Evolutionary conservation across 2,888 invertebrate genomes (phyloP), one percentile per base, ranked within the genome.

Genomic region (Aphodius granarius): DNA sequence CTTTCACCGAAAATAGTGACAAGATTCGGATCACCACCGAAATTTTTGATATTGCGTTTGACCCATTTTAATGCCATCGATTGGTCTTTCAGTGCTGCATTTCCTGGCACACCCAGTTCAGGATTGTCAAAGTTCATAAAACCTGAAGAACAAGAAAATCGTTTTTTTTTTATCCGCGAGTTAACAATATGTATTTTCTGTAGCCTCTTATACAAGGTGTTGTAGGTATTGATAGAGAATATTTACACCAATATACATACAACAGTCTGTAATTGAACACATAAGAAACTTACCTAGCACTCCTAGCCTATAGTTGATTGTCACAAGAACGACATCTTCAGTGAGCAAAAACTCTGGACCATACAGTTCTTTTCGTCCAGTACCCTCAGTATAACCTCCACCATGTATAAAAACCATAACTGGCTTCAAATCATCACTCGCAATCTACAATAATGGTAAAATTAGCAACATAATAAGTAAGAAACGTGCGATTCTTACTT

Each of bases 251-350:
- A n/a, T n/a, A n/a, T n/a, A n/a, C n/a, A n/a, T n/a, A n/a, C n/a
- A n/a, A n/a, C n/a, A n/a, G n/a, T 20, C 21, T 23, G 19, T 71
- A 63, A 20, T n/a, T 13, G 3, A 43, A 71, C 17, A 23, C 13
- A 23, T 23, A 23, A 23, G 9, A 4, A 23, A 18, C 64, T 63
- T 74, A 77, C 77, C 78, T 63, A 89, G 82, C 0, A 88, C 82
- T 23, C 89, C 89, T 65, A 89, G 79, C 0, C 90, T 86, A 80
- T 89, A 89, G 76, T 87, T 87, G 0, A 89, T 82, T 0, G 87
- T 85, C 0, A 90, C 88, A 0, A 89, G 71, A 5, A 89, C 85
- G 16, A 90, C 82, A 80, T 89, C 88, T 79, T 88, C 87, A 85
- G 87, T 89, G 2, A 89, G 86, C 87, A 89, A 86, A 0, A 89